Evolutionary conservation across 2,797 vertebrate species (phyloP), one percentile per base, ranked within the genome.

Genomic region (Scomberomorus guttatus): DNA sequence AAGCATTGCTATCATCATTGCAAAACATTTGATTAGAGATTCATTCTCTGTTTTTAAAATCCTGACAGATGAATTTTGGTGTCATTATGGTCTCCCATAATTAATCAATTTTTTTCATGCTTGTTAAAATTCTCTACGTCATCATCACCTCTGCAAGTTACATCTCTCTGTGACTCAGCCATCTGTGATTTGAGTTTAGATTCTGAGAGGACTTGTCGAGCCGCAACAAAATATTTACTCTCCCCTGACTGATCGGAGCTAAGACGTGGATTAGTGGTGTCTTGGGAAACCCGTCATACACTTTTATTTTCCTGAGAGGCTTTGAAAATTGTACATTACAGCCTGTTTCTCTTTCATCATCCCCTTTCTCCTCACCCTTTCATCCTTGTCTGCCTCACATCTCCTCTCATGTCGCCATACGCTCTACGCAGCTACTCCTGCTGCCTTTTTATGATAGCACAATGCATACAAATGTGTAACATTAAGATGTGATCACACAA

Each of bases 211-310:
- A 74, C 27, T 51, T 58, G 51, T 72, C 32, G 44, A 75, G 48
- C 68, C 27, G 5, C 39, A 27, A 50, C 71, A 54, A 82, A 89
- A 89, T 88, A 75, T 87, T 85, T 78, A 88, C 83, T 75, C 57
- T 70, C 32, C 39, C 29, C 37, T 58, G 77, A 88, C 80, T 87
- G 87, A 90, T 87, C 61, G 27, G 54, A 72, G 57, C 73, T n/a
- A 56, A 80, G 44, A 62, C 56, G 48, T 73, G 84, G 81, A 85
- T 89, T 84, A 79, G 42, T 58, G 68, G 34, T 66, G 76, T 82
- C 73, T 85, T 77, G 66, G 75, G 64, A 91, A 89, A 79, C 79
- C 25, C 32, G 81, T 86, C 75, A 39, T 51, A 65, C 59, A 29
- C 60, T 51, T 51, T 51, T 42, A 58, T 56, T 64, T 61, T 27